Percentiles rank a stretch among this genome's conserved stretches.
These are phyloP conservation scores for Chloroclystis v-ata DNA, from an alignment of 2,888 invertebrate genomes.

Conservation along the genomic window DNA sequence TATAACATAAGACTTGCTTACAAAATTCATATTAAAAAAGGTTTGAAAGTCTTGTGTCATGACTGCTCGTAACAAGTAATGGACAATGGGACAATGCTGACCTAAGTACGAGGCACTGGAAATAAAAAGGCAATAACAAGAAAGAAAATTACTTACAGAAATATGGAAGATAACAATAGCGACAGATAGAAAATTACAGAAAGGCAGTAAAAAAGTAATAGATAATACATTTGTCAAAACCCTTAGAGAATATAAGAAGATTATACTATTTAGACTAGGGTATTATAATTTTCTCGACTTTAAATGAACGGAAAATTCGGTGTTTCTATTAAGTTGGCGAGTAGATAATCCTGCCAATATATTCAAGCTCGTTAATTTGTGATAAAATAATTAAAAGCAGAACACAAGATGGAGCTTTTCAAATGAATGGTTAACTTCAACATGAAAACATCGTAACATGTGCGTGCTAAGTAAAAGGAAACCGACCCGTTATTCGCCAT, in stretches of 20 bases:
- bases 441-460: no score
- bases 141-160: constrained; percentile 8
- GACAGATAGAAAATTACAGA: constrained; percentile 1
- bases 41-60: constrained; percentile 8
- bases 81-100: constrained; percentile 1
- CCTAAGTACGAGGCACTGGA: not conserved
- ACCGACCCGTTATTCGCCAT: constrained; percentile 4
- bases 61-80: constrained; percentile 12
- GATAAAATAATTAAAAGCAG: no score
- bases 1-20: not conserved
- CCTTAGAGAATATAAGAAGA: not conserved
- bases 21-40: constrained; percentile 4
- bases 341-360: no score
- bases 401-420: no score
- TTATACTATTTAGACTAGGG: no score
- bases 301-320: no score
- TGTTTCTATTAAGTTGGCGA: no score
- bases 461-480: not conserved
- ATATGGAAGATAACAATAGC: constrained; percentile 1
- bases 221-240: constrained; percentile 6
- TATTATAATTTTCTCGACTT: not conserved
- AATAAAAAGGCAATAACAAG: constrained; percentile 8
- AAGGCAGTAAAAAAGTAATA: constrained; percentile 13
- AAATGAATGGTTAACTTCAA: no score
- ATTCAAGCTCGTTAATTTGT: no score